Evolutionary conservation across 2,888 invertebrate genomes (phyloP).

Genomic region (Conus canariensis): DNA sequence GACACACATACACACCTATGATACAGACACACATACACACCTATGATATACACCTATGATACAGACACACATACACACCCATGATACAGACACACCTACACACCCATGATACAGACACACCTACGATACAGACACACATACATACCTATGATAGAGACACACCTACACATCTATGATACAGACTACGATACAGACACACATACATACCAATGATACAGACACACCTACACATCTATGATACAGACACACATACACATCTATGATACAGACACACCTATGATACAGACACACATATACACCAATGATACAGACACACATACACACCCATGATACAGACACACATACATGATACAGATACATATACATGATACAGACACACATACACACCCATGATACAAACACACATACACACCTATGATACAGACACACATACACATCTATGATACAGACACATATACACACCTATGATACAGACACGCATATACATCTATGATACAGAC

Average conservation of each 20-base stretch:
- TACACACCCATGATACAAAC: neutral
- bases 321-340: too few relatives aligned
- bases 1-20: too few relatives aligned
- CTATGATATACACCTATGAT: constrained; percentile 45
- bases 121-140: constrained; percentile 47
- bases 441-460: too few relatives aligned
- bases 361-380: neutral
- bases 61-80: constrained; percentile 19
- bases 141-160: too few relatives aligned
- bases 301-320: constrained; percentile 47
- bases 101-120: too few relatives aligned
- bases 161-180: constrained; percentile 45
- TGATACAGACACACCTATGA: too few relatives aligned
- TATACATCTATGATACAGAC: too few relatives aligned
- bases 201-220: too few relatives aligned
- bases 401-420: neutral
- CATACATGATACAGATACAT: neutral
- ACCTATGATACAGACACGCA: too few relatives aligned
- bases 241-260: constrained; percentile 8
- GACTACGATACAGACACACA: neutral
- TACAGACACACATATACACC: too few relatives aligned
- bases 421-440: neutral
- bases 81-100: too few relatives aligned
- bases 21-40: too few relatives aligned
- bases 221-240: constrained; percentile 44